Conservation (phyloP, 2,113 vertebrate species). For the Pelusios castaneus region DNA sequence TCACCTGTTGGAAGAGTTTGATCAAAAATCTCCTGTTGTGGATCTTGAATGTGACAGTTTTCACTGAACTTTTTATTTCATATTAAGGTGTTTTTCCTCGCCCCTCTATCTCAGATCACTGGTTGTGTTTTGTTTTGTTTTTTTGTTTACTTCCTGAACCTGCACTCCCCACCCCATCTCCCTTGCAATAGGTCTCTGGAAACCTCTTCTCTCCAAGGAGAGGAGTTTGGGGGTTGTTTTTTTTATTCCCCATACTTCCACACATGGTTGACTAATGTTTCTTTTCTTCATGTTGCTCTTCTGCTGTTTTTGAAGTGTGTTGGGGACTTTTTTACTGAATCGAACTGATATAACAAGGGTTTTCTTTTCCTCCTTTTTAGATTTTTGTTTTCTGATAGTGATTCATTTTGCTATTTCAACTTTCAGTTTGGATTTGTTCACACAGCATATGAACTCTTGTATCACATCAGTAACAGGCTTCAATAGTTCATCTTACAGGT, state of each 20-base stretch:
- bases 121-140: not conserved
- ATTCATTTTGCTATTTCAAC: constrained; percentile 33
- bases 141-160: not conserved
- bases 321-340: not conserved
- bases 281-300: constrained; percentile 39
- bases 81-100: not conserved
- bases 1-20: not conserved
- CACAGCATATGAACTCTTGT: constrained; percentile 48
- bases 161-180: too few species aligned
- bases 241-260: not conserved
- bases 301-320: not conserved
- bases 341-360: not conserved
- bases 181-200: rapidly evolving
- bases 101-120: not conserved
- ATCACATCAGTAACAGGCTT: constrained; percentile 11
- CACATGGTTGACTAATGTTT: not conserved
- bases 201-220: not conserved
- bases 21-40: too few species aligned
- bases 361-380: constrained; percentile 12
- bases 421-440: constrained; percentile 49
- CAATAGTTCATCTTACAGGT: not conserved
- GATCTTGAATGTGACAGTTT: not conserved
- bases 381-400: constrained; percentile 37
- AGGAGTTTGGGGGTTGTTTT: not conserved
- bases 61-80: not conserved